Evolutionary conservation across 2,113 vertebrate genomes (phyloP).

Genomic region (Rhynchomys soricoides): DNA sequence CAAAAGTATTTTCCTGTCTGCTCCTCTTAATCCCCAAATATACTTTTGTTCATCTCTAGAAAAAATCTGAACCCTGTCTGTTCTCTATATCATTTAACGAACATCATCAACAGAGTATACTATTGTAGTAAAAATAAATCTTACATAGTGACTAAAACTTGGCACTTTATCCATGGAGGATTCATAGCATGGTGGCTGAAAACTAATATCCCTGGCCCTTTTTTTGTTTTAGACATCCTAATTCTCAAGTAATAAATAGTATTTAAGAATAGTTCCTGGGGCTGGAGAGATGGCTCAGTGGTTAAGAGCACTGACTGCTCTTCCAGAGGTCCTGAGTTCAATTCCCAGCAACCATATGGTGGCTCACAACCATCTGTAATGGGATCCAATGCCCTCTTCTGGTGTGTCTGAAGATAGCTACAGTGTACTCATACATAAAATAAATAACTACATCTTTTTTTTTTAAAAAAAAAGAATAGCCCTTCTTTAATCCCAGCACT

Average conservation of each 20-base stretch:
- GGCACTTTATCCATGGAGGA: background rate
- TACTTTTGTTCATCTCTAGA: background rate
- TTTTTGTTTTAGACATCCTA: background rate
- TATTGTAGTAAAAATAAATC: background rate
- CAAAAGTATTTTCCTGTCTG: background rate
- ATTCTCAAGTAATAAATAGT: background rate
- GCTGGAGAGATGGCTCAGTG: no score
- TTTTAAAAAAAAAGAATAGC: background rate
- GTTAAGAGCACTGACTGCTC: no score
- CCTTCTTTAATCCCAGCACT: background rate
- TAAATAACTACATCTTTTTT: no score
- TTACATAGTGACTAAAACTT: background rate
- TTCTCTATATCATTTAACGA: background rate
- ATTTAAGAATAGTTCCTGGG: background rate
- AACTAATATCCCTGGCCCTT: background rate
- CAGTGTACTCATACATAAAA: no score
- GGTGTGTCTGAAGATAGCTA: no score
- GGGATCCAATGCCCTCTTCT: no score
- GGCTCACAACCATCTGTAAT: no score
- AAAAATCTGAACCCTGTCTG: background rate
- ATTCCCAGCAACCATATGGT: no score
- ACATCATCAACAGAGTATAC: background rate
- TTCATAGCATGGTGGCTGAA: background rate
- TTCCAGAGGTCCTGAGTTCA: no score
- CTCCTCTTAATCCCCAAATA: background rate